Percentiles rank a stretch among this genome's conserved stretches.
These are phyloP conservation scores for Lutra lutra DNA, from an alignment of 2,797 vertebrate species.

Conservation along the genomic window DNA sequence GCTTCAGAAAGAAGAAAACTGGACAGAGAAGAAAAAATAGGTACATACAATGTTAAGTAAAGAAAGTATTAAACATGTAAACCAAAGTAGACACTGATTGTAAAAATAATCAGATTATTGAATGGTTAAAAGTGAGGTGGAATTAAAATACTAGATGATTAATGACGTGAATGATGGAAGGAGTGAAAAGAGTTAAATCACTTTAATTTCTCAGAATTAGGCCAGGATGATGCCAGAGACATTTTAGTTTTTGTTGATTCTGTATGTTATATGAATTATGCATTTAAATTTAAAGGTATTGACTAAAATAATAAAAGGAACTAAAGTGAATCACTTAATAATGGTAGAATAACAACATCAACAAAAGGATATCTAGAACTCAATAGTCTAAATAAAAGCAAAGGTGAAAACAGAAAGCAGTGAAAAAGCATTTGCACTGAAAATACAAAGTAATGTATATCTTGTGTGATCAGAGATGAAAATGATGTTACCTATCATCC, in stretches of 20 bases:
- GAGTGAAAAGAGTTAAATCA: not conserved
- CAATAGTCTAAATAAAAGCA: conserved; percentile 11
- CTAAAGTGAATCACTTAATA: not conserved
- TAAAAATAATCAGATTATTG: not conserved
- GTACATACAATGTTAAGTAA: not conserved
- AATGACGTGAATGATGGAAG: not conserved
- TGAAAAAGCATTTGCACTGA: not conserved
- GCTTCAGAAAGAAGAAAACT: not conserved
- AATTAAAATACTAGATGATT: not conserved
- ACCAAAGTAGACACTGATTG: not conserved
- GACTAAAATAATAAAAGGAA: not conserved
- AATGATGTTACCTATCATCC: not conserved
- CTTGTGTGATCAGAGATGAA: not conserved
- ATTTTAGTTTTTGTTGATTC: not conserved
- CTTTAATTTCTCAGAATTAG: not conserved
- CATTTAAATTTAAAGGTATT: not conserved
- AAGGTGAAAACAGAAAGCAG: not conserved
- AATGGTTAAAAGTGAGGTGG: not conserved
- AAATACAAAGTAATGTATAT: not conserved
- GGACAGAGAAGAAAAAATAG: not conserved
- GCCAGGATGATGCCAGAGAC: not conserved
- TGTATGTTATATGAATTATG: not conserved
- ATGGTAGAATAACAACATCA: not conserved
- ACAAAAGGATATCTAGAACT: not conserved
- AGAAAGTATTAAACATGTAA: not conserved